Evolutionary conservation across 1,140 invertebrate species (phyloP).

Genomic region (Chironomus tepperi): DNA sequence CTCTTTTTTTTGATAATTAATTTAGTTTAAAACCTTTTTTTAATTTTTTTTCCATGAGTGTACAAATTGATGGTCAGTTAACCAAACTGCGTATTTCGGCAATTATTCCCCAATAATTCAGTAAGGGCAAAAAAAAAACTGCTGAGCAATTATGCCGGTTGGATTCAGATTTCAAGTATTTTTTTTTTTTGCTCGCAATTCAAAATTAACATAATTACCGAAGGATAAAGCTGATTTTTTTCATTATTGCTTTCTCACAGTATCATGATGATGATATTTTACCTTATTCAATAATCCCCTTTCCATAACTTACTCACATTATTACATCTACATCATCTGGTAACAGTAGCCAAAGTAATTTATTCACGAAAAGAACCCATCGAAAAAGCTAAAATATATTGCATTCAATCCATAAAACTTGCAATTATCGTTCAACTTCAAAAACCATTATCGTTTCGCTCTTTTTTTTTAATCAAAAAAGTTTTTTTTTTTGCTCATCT

Average conservation of each 20-base stretch:
- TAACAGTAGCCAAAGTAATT: neutral
- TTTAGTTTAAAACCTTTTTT: too few relatives aligned
- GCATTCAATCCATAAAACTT: constrained; percentile 13
- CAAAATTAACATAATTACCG: neutral
- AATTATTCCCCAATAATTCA: too few relatives aligned
- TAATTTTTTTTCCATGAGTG: too few relatives aligned
- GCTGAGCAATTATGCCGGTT: neutral
- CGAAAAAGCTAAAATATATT: constrained; percentile 14
- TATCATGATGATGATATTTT: neutral
- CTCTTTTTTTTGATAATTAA: too few relatives aligned
- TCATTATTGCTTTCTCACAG: constrained; percentile 12
- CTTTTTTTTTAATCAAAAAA: constrained; percentile 14
- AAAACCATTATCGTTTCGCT: constrained; percentile 12
- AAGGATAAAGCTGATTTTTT: neutral
- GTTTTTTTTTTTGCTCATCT: neutral
- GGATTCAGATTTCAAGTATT: neutral
- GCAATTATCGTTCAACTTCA: constrained; percentile 12
- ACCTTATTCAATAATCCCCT: neutral
- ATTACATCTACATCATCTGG: neutral
- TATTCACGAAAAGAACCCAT: constrained; percentile 12
- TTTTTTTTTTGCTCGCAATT: neutral
- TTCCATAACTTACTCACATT: too few relatives aligned
- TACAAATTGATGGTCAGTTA: too few relatives aligned
- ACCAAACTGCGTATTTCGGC: too few relatives aligned
- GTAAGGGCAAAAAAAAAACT: neutral